These are phyloP conservation scores for Zaprionus taronus DNA, from an alignment of 1,140 invertebrate genomes.

Conservation along the genomic window DNA sequence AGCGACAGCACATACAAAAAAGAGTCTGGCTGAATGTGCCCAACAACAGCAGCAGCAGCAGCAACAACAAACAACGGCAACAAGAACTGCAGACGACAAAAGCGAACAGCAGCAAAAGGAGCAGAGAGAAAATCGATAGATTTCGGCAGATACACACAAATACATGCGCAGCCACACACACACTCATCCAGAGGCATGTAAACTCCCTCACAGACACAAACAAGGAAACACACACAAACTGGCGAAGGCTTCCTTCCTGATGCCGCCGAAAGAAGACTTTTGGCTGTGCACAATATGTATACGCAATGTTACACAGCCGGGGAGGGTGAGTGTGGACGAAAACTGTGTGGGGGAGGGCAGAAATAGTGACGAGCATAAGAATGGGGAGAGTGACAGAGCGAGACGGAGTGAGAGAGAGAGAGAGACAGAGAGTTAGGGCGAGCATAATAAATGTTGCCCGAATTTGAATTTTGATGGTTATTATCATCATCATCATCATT, in stretches of 20 bases:
- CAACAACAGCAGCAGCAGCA: constrained; percentile 23
- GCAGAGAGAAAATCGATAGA: constrained; percentile 74
- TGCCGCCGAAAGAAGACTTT: constrained; percentile 61
- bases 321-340: neutral
- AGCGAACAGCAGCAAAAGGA: constrained; percentile 43
- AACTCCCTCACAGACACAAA: constrained; percentile 5
- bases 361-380: neutral
- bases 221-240: constrained; percentile 3
- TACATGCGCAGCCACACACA: constrained; percentile 15
- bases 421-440: neutral
- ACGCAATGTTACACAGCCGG: constrained; percentile 45
- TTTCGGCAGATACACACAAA: constrained; percentile 74
- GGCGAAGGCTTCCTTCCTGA: constrained; percentile 43
- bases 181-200: neutral
- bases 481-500: constrained; percentile 27
- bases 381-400: neutral
- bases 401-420: constrained; percentile 8
- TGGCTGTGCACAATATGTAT: constrained; percentile 35
- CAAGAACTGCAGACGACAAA: constrained; percentile 33
- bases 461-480: constrained; percentile 75
- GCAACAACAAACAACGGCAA: constrained; percentile 18
- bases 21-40: constrained; percentile 32
- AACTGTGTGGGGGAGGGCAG: neutral
- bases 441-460: constrained; percentile 60
- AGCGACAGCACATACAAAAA: constrained; percentile 41